Evolutionary conservation across 2,888 invertebrate species (phyloP).

Genomic region (Dynastes maya): DNA sequence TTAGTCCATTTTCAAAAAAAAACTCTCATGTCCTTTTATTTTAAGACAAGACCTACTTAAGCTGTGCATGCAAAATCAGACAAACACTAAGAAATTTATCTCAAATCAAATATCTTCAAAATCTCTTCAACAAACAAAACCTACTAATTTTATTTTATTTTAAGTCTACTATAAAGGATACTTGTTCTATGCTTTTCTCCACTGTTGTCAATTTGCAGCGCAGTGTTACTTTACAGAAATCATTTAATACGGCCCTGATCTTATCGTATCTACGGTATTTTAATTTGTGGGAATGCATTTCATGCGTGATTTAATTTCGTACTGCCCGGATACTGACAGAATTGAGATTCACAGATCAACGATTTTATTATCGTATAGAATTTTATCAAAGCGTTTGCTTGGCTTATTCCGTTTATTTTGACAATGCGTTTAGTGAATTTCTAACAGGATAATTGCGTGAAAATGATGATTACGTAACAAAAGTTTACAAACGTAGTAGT

Average conservation of each 20-base stretch:
- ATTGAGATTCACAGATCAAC: constrained; percentile 39
- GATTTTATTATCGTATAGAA: constrained; percentile 38
- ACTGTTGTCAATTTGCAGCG: neutral
- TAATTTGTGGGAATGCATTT: constrained; percentile 32
- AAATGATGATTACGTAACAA: constrained; percentile 26
- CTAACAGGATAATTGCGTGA: constrained; percentile 28
- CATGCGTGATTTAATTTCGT: constrained; percentile 40
- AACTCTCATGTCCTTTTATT: too few species aligned
- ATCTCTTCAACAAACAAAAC: too few species aligned
- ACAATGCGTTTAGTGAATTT: neutral
- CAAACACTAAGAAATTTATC: too few species aligned
- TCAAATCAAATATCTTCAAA: too few species aligned
- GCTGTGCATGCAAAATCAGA: too few species aligned
- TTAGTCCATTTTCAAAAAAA: too few species aligned
- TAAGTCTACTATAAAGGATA: too few species aligned
- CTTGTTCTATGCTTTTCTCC: too few species aligned
- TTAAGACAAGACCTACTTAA: too few species aligned
- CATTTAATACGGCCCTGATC: constrained; percentile 5
- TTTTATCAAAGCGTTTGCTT: constrained; percentile 14
- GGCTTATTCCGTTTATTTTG: constrained; percentile 4
- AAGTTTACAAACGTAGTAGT: neutral
- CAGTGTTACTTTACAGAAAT: neutral
- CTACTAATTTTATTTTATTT: too few species aligned
- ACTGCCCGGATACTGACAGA: constrained; percentile 33
- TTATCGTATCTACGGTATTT: neutral